Evolutionary conservation across 2,797 vertebrate species (phyloP).

Genomic region (Phrynocephalus vlangalii): DNA sequence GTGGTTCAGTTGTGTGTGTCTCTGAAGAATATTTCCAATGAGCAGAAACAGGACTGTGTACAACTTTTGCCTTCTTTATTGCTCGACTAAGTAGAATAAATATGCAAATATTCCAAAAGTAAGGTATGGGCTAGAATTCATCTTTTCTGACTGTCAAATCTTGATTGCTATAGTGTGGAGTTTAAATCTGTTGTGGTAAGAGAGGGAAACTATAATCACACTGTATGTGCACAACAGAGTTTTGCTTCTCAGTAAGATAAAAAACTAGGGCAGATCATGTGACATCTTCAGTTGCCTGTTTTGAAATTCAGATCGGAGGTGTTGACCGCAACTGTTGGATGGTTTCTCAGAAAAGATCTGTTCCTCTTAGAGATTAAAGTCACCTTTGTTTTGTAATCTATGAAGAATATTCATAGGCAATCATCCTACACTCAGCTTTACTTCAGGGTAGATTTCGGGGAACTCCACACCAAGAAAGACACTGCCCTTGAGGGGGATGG

Average conservation of each 20-base stretch:
- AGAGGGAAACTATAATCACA: neutral
- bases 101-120: neutral
- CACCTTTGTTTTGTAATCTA: neutral
- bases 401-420: neutral
- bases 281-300: neutral
- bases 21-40: no score
- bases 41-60: no score
- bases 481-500: no score
- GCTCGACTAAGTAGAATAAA: neutral
- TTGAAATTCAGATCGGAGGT: neutral
- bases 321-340: neutral
- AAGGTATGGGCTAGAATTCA: neutral
- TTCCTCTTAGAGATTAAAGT: neutral
- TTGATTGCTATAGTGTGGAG: neutral
- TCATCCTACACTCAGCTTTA: no score
- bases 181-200: neutral
- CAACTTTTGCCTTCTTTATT: no score
- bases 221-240: neutral
- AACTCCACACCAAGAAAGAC: no score
- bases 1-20: no score
- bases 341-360: neutral
- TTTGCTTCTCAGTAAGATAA: neutral
- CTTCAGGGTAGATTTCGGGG: no score
- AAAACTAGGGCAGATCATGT: neutral
- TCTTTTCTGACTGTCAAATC: neutral